Evolutionary conservation across 2,113 vertebrate genomes (phyloP).

Genomic region (Sminthopsis crassicaudata): DNA sequence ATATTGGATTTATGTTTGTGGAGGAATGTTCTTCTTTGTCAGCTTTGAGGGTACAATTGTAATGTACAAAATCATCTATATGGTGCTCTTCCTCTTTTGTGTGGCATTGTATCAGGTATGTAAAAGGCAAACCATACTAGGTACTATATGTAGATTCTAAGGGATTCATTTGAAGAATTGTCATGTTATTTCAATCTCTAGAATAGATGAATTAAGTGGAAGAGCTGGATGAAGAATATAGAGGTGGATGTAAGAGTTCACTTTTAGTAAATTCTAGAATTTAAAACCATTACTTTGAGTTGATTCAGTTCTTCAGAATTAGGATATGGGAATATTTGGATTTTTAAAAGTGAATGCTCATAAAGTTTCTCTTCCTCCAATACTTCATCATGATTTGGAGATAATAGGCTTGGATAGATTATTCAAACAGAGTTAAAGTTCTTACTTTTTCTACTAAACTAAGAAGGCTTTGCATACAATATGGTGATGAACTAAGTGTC

Average conservation of each 20-base stretch:
- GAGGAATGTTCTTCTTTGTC: slow-evolving; percentile 99
- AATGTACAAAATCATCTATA: slow-evolving; percentile 99
- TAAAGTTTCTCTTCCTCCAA: background rate
- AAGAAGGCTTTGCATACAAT: background rate
- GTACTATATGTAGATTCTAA: slow-evolving; percentile 7
- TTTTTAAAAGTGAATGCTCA: slow-evolving; percentile 1
- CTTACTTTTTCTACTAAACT: background rate
- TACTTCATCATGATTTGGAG: background rate
- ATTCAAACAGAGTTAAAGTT: background rate
- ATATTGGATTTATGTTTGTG: slow-evolving; percentile 98
- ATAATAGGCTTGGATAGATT: background rate
- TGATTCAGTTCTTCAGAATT: background rate
- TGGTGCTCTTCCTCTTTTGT: slow-evolving; percentile 98
- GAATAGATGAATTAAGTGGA: background rate
- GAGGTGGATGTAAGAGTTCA: background rate
- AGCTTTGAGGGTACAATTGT: slow-evolving; percentile 97
- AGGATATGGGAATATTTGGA: background rate
- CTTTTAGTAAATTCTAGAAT: background rate
- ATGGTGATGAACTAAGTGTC: background rate
- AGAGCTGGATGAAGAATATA: background rate
- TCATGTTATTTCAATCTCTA: background rate
- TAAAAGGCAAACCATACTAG: background rate
- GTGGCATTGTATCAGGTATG: slow-evolving; percentile 98
- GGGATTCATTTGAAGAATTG: background rate
- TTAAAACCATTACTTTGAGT: background rate